Conservation (phyloP, 2,113 vertebrate genomes). For the Vulpes lagopus region DNA sequence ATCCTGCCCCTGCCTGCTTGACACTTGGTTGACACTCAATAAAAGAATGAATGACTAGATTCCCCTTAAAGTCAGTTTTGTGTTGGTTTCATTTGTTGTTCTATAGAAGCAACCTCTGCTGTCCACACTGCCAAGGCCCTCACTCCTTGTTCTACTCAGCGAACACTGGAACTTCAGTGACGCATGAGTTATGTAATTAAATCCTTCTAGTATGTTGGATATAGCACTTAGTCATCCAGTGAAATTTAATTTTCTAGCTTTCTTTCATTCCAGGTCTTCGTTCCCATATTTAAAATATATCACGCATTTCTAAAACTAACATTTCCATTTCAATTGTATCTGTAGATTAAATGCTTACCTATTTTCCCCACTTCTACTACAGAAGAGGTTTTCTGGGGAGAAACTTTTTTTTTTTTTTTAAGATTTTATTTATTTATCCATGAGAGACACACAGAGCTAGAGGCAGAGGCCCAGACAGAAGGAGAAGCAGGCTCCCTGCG, state of each 20-base stretch:
- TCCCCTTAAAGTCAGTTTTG: background rate
- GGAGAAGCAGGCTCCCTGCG: too few relatives aligned
- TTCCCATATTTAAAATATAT: slow-evolving; percentile 27
- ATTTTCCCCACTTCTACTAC: slow-evolving; percentile 19
- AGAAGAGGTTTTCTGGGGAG: background rate
- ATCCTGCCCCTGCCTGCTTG: background rate
- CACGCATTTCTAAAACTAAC: slow-evolving; percentile 43
- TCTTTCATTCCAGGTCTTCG: background rate
- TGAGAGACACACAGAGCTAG: too few relatives aligned
- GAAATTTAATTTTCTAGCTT: slow-evolving; percentile 14
- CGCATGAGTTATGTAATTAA: background rate
- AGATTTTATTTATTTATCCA: too few relatives aligned
- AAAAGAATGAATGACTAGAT: background rate
- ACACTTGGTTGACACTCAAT: background rate
- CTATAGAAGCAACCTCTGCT: background rate
- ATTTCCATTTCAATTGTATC: background rate
- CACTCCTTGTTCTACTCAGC: background rate
- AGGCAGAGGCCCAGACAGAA: too few relatives aligned
- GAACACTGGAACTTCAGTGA: background rate
- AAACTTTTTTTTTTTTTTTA: background rate
- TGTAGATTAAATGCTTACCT: background rate
- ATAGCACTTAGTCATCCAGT: background rate
- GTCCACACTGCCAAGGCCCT: background rate
- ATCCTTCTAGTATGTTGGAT: background rate
- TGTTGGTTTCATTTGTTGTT: background rate